Base-by-base conservation (phyloP, 2,113 vertebrate species). In the Falcunculus frontatus region DNA sequence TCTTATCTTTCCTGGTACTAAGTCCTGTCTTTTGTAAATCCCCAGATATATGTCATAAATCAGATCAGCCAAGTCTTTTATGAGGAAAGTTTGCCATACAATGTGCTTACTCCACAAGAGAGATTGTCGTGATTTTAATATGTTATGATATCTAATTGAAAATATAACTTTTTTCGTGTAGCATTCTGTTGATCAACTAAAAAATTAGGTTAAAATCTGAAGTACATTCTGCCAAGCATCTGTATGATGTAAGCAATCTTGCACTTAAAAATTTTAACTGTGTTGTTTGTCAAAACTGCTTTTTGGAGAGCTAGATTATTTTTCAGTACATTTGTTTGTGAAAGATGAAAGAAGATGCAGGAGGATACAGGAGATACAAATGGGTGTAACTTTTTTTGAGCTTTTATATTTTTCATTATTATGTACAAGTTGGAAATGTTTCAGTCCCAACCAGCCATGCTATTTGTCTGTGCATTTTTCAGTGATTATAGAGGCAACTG, bases 381-480 rank as follows among this genome's bases (percentile, higher is more conserved):
- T 9, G 44, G 10, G 7, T 49, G 5, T 29, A 57, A 23, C 4
- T 37, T 19, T 50, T 63, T 93, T 52, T 75, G 6, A 49, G 13
- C n/a, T 80, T 68, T 73, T 72, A 16, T 46, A 17, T 41, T 35
- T 14, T 80, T 86, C 33, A 32, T 84, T 91, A n/a, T 83, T 77
- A 39, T 50, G 21, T 60, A 74, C 33, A 64, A 55, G 33, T 57
- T 82, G 62, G 52, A 87, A 94, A 67, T 87, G 10, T 33, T 87
- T 88, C 17, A 33, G 39, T 80, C 90, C 39, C 70, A 89, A 39
- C 16, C 27, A 88, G 49, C 13, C 47, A 6, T 49, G 35, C 29
- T 60, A 41, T 88, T 89, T 95, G 25, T 89, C 65, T 92, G 17
- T 73, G 26, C 4, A 35, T 84, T 88, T 95, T 77, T 87, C 72